A percentile compares a stretch with the other conserved stretches of the same genome.
Evolutionary conservation across 2,888 invertebrate genomes (phyloP).

Genomic region (Ferrisia virgata): DNA sequence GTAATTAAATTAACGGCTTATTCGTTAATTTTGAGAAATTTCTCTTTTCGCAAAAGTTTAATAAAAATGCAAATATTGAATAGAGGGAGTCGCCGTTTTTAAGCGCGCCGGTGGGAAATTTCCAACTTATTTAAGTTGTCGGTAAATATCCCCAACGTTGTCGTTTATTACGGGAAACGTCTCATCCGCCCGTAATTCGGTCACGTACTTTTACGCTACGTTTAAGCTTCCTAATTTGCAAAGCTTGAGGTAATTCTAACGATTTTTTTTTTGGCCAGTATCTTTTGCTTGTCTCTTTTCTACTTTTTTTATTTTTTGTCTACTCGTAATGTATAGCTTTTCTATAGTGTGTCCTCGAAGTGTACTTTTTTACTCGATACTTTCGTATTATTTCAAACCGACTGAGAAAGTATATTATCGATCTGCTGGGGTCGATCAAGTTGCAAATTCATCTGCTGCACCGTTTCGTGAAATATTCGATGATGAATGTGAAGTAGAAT

Average conservation of each 20-base stretch:
- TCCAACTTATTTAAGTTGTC: slow-evolving; percentile 15
- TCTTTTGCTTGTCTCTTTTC: neutral
- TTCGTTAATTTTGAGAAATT: slow-evolving; percentile 22
- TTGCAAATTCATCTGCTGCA: no score
- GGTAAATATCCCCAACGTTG: slow-evolving; percentile 23
- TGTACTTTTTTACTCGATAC: no score
- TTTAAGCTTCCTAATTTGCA: slow-evolving; percentile 6
- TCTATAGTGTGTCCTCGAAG: no score
- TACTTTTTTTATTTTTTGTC: no score
- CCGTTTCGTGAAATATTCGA: no score
- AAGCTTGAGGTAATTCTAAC: neutral
- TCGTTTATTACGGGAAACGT: slow-evolving; percentile 18
- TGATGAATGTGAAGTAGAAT: no score
- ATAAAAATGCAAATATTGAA: slow-evolving; percentile 25
- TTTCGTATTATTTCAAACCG: no score
- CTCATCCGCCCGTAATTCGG: slow-evolving; percentile 1
- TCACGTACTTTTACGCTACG: slow-evolving; percentile 16
- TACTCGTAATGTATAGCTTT: no score
- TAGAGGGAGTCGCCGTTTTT: neutral
- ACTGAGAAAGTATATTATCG: no score
- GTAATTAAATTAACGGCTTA: slow-evolving; percentile 31
- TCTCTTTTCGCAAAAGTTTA: neutral
- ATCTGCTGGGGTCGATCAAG: no score
- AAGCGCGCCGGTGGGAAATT: neutral
- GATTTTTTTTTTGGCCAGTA: neutral